These are phyloP conservation scores for Julus scandinavius DNA, from an alignment of 2,888 invertebrate species.

Conservation along the genomic window DNA sequence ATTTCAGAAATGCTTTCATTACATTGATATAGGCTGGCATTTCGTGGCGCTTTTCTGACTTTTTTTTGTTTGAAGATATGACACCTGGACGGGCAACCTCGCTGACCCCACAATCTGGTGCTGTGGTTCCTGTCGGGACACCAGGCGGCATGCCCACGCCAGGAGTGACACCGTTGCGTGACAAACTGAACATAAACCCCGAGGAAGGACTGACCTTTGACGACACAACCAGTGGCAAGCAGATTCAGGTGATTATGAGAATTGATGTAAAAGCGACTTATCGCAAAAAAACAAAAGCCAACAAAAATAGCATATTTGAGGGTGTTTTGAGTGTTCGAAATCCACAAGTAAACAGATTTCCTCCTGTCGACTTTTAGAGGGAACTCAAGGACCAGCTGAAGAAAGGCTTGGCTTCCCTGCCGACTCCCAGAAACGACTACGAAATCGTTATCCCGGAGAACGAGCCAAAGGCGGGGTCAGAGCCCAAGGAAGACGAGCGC, in stretches of 20 bases:
- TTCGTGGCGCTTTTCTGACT: constrained; percentile 15
- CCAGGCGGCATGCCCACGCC: constrained; percentile 61
- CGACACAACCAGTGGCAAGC: constrained; percentile 60
- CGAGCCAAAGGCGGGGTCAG: constrained; percentile 67
- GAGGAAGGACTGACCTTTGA: constrained; percentile 77
- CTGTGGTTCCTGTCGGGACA: constrained; percentile 22
- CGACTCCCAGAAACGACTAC: constrained; percentile 95
- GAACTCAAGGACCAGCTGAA: constrained; percentile 78
- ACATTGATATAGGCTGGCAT: too few relatives aligned
- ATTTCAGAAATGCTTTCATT: too few relatives aligned
- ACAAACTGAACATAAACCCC: constrained; percentile 94
- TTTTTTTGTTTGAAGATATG: constrained; percentile 51
- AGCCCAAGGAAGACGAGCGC: constrained; percentile 69
- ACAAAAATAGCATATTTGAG: too few relatives aligned
- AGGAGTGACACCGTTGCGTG: constrained; percentile 81
- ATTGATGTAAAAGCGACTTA: neutral
- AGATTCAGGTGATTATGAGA: constrained; percentile 60
- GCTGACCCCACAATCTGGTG: constrained; percentile 51
- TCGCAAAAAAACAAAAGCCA: too few relatives aligned
- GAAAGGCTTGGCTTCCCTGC: constrained; percentile 82
- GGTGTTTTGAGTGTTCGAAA: neutral
- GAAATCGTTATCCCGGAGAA: constrained; percentile 95
- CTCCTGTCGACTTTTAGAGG: neutral
- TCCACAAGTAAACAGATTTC: neutral
- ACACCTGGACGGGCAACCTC: constrained; percentile 54